phyloP scores from a whole-genome alignment of 2,113 vertebrate species.

The Hucho hucho region DNA sequence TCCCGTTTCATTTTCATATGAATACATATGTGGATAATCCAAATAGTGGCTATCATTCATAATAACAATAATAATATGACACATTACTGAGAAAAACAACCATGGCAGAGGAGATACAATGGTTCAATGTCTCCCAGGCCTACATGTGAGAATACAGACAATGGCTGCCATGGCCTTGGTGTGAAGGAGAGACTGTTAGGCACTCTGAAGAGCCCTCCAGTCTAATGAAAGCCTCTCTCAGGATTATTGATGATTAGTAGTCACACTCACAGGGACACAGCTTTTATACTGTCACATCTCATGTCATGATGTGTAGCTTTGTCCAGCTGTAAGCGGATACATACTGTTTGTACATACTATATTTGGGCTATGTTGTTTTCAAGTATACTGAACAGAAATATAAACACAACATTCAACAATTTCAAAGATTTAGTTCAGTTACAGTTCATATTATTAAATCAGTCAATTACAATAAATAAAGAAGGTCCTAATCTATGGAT shows the following conservation, averaged over 20 bases:
- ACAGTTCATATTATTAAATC: too few relatives aligned
- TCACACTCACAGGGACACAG: background rate
- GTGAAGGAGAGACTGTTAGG: slow-evolving; percentile 3
- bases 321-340: too few relatives aligned
- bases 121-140: background rate
- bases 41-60: background rate
- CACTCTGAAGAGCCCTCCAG: slow-evolving; percentile 14
- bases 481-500: too few relatives aligned
- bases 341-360: too few relatives aligned
- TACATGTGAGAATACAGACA: slow-evolving; percentile 6
- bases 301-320: too few relatives aligned
- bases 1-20: slow-evolving; percentile 2
- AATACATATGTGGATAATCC: background rate
- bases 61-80: background rate
- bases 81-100: background rate
- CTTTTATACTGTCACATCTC: slow-evolving; percentile 4
- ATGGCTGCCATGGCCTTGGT: slow-evolving; percentile 4
- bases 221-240: slow-evolving; percentile 29
- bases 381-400: too few relatives aligned
- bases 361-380: too few relatives aligned
- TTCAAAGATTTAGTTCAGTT: too few relatives aligned
- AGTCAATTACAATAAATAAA: too few relatives aligned
- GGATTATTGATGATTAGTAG: slow-evolving; percentile 27
- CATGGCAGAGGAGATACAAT: background rate
- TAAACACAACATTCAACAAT: too few relatives aligned